A percentile compares a stretch with the other conserved stretches of the same genome.
phyloP scores from a whole-genome alignment of 2,797 vertebrate species.

The Gila robusta region DNA sequence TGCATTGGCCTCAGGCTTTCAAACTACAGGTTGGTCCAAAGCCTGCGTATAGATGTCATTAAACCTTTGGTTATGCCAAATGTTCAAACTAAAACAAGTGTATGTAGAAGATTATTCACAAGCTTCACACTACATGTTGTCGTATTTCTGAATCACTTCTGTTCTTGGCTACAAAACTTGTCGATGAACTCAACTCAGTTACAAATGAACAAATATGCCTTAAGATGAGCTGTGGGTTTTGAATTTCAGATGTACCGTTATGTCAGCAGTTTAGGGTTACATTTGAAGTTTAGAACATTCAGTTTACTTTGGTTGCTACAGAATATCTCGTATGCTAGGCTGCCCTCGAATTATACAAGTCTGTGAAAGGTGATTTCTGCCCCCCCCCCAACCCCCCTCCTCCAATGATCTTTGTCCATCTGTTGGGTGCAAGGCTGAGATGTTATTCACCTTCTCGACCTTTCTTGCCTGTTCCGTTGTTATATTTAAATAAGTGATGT shows the following conservation, averaged over 20 bases:
- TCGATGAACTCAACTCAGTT: not conserved
- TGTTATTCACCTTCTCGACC: constrained; percentile 48
- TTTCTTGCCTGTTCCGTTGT: constrained; percentile 63
- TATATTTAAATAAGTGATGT: constrained; percentile 72
- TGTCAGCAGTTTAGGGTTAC: not conserved
- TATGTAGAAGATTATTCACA: too few relatives aligned
- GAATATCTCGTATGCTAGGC: not conserved
- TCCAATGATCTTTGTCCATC: constrained; percentile 31
- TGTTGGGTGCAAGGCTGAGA: constrained; percentile 35
- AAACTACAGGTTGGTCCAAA: constrained; percentile 51
- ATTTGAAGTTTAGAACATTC: not conserved
- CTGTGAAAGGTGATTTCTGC: constrained; percentile 13
- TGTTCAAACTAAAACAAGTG: constrained; percentile 18
- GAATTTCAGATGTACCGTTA: not conserved
- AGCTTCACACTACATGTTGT: constrained; percentile 33
- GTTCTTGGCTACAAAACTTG: not conserved
- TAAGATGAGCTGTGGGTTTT: constrained; percentile 13
- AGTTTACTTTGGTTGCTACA: not conserved
- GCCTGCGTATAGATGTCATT: constrained; percentile 5
- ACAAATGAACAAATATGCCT: constrained; percentile 21
- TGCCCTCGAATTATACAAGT: constrained; percentile 1
- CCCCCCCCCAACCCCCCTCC: constrained; percentile 11
- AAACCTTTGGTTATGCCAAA: not conserved
- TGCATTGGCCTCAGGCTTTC: constrained; percentile 79
- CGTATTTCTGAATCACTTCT: constrained; percentile 1